Evolutionary conservation across 2,888 invertebrate genomes (phyloP), one percentile per base, ranked within the genome.

Genomic region (Rotaria magnacalcarata): DNA sequence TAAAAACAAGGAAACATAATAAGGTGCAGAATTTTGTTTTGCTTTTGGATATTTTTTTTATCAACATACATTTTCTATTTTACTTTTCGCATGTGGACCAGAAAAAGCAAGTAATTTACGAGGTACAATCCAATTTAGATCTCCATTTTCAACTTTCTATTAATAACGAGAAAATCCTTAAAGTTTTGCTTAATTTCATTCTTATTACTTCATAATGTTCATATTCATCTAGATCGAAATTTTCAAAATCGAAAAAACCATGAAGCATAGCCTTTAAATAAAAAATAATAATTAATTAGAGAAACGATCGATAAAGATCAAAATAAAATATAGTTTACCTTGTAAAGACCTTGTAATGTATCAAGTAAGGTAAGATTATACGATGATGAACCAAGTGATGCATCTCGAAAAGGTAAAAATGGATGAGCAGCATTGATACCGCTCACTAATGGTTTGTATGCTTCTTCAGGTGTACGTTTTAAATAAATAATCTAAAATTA

Each of bases 121-220:
- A 14, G 98, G 98, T 67, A 99, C 93, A 89, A 99, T 96, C 99
- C 99, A 99, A 92, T 98, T 99, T 86, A 99, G 93, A 90, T 99
- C 99, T 52, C 99, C 99, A 91, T 97, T 96, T 92, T 98, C 96
- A 41, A 99, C 98, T 92, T 95, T 94, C 94, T 95, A 90, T 52
- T 89, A 89, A 56, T 27, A 16, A 52, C 8, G 3, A 52, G 52
- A 52, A 52, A 52, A 16, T 16, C 16, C 14, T 16, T 52, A 16
- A 4, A 3, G 3, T 52, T 8, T 52, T 52, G 4, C 4, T 52
- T 5, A 16, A 52, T 52, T 52, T 52, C 16, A 16, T 52, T 52
- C 2, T 52, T 67, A 14, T 41, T 89, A 94, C 95, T 93, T 99
- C 98, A 92, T 96, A 98, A 91, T 95, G 94, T 91, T 98, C 95